Conservation (phyloP, 2,888 invertebrate genomes). For the Brenthis daphne region DNA sequence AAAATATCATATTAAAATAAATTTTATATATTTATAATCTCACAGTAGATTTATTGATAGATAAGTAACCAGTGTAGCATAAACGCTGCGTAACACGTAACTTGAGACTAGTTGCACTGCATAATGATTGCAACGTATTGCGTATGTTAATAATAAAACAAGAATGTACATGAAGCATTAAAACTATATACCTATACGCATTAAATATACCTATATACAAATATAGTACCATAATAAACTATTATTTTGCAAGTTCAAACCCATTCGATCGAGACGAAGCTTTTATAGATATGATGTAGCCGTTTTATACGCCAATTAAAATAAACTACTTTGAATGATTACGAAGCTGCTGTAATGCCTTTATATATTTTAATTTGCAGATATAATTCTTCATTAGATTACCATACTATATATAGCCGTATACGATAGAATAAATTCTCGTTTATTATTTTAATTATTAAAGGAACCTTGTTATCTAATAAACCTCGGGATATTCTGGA, state of each 20-base stretch:
- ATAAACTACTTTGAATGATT: slow-evolving; percentile 6
- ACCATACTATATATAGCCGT: too few relatives aligned
- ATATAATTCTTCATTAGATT: background rate
- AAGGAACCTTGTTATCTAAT: too few relatives aligned
- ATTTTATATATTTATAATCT: slow-evolving; percentile 2
- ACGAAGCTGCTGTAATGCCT: slow-evolving; percentile 1
- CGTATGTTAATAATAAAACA: slow-evolving; percentile 30
- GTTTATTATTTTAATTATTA: too few relatives aligned
- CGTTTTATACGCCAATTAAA: slow-evolving; percentile 16
- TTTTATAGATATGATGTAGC: slow-evolving; percentile 1
- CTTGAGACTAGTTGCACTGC: slow-evolving; percentile 33
- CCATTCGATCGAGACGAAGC: slow-evolving; percentile 7
- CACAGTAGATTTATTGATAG: slow-evolving; percentile 13
- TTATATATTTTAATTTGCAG: slow-evolving; percentile 4
- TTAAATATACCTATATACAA: background rate
- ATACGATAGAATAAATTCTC: too few relatives aligned
- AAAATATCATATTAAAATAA: too few relatives aligned
- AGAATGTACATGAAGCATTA: slow-evolving; percentile 21
- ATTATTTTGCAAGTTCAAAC: slow-evolving; percentile 4
- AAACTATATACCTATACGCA: slow-evolving; percentile 1
- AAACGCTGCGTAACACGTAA: slow-evolving; percentile 35
- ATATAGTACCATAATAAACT: background rate
- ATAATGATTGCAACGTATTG: slow-evolving; percentile 33
- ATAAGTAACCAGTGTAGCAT: slow-evolving; percentile 32
- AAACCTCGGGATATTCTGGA: too few relatives aligned